phyloP scores from a whole-genome alignment of 2,797 vertebrate species.

The Typhlichthys eigenmanni region DNA sequence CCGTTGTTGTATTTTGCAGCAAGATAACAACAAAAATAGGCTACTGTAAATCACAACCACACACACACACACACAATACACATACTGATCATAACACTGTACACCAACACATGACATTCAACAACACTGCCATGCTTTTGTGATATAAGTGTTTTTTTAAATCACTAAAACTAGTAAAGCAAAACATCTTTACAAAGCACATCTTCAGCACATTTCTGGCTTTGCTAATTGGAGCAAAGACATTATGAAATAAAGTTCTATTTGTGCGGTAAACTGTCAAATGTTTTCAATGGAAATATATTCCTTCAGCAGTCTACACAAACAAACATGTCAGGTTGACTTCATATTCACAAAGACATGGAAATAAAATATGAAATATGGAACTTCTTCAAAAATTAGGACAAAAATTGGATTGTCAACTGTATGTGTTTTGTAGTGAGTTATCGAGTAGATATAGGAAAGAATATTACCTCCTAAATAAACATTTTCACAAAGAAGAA shows the following conservation, averaged over 20 bases:
- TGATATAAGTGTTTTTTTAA: slow-evolving; percentile 61
- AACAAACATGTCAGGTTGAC: slow-evolving; percentile 55
- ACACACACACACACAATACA: slow-evolving; percentile 45
- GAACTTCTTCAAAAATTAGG: slow-evolving; percentile 23
- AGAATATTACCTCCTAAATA: slow-evolving; percentile 56
- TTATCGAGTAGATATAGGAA: slow-evolving; percentile 46
- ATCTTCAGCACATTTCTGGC: slow-evolving; percentile 35
- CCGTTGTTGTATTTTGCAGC: slow-evolving; percentile 48
- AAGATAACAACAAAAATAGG: slow-evolving; percentile 61
- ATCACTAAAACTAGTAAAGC: slow-evolving; percentile 52
- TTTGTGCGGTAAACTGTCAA: slow-evolving; percentile 29
- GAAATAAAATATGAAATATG: slow-evolving; percentile 40
- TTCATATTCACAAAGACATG: slow-evolving; percentile 44
- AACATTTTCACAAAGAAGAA: slow-evolving; percentile 76
- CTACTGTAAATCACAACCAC: slow-evolving; percentile 65
- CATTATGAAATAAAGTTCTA: slow-evolving; percentile 34
- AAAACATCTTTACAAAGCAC: slow-evolving; percentile 49
- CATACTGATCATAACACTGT: slow-evolving; percentile 65
- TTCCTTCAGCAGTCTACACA: slow-evolving; percentile 56
- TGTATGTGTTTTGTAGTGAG: slow-evolving; percentile 56
- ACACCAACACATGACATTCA: slow-evolving; percentile 66
- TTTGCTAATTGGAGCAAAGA: slow-evolving; percentile 20
- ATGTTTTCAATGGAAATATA: slow-evolving; percentile 62
- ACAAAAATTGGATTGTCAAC: slow-evolving; percentile 51
- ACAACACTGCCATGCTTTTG: slow-evolving; percentile 77